These are phyloP conservation scores for Spea bombifrons DNA, from an alignment of 2,113 vertebrate species.

Conservation along the genomic window DNA sequence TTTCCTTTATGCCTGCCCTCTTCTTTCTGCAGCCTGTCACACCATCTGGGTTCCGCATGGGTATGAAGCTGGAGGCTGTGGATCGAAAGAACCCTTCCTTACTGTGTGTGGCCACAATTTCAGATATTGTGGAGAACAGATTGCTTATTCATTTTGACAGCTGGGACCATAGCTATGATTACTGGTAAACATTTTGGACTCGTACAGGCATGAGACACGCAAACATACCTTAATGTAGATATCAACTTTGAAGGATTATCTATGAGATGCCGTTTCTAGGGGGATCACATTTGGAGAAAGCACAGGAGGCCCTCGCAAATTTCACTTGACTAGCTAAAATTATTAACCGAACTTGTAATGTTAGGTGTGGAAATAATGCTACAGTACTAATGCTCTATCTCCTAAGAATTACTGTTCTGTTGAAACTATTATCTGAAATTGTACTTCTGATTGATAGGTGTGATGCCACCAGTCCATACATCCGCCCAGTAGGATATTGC, in stretches of 20 bases:
- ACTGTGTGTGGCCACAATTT: constrained; percentile 80
- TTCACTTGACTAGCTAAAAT: too few relatives aligned
- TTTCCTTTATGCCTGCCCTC: neutral
- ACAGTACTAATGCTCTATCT: too few relatives aligned
- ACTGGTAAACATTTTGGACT: constrained; percentile 68
- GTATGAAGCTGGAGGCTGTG: constrained; percentile 89
- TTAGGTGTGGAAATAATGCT: too few relatives aligned
- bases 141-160: constrained; percentile 87
- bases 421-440: too few relatives aligned
- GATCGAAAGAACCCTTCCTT: constrained; percentile 82
- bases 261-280: neutral
- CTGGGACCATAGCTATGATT: constrained; percentile 85
- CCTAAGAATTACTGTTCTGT: too few relatives aligned
- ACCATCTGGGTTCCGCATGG: constrained; percentile 81
- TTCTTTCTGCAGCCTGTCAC: constrained; percentile 71
- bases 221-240: too few relatives aligned
- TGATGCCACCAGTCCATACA: constrained; percentile 86
- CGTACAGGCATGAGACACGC: neutral
- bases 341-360: too few relatives aligned
- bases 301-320: too few relatives aligned
- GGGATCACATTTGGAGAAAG: neutral
- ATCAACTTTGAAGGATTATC: neutral
- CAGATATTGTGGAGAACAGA: constrained; percentile 79
- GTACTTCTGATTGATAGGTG: constrained; percentile 67
- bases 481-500: constrained; percentile 84